Percentiles rank a stretch among this genome's conserved stretches.
Conservation (phyloP, 2,113 vertebrate species). For the Tachysurus vachellii region DNA sequence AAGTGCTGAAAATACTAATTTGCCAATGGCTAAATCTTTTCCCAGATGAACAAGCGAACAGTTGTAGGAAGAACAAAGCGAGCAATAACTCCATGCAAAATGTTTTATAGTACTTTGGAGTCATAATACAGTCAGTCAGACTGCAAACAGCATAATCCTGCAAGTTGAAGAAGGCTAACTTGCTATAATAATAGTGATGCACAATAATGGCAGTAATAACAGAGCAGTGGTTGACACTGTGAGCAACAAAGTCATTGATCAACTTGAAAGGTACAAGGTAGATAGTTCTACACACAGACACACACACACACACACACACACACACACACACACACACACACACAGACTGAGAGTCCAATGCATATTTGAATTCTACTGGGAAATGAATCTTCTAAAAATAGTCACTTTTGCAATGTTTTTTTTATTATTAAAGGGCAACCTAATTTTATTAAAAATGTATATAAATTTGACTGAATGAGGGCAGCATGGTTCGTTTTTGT, state of each 20-base stretch:
- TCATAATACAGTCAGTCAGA: background rate
- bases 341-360: background rate
- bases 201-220: constrained; percentile 16
- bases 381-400: constrained; percentile 17
- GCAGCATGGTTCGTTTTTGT: background rate
- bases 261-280: background rate
- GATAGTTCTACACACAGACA: background rate
- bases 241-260: background rate
- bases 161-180: background rate
- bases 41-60: background rate
- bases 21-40: background rate
- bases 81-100: background rate
- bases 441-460: background rate
- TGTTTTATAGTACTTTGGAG: background rate
- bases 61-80: background rate
- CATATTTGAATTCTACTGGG: constrained; percentile 2
- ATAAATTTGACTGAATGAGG: constrained; percentile 6
- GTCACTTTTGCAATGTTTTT: background rate
- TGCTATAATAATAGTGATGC: constrained; percentile 3
- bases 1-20: background rate
- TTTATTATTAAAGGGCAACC: background rate
- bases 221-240: background rate
- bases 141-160: constrained; percentile 4
- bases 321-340: background rate
- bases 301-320: background rate